Percentiles rank a stretch among this genome's conserved stretches.
phyloP scores from a whole-genome alignment of 2,797 vertebrate species.

The Nannoperca obscura region DNA sequence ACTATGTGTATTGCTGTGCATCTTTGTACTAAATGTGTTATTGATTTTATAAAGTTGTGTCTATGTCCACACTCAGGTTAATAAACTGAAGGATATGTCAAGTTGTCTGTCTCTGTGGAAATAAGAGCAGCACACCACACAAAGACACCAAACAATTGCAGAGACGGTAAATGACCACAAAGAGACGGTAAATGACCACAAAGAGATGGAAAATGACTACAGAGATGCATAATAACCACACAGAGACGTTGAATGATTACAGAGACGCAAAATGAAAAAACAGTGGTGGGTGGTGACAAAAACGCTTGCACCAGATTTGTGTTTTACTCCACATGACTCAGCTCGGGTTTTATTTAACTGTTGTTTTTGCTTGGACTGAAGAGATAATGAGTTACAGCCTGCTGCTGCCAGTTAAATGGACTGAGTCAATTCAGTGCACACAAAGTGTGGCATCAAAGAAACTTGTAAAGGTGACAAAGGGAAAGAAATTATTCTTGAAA shows the following conservation, averaged over 20 bases:
- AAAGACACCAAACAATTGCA: neutral
- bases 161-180: neutral
- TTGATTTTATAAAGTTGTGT: constrained; percentile 87
- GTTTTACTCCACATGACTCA: constrained; percentile 31
- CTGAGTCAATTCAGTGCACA: neutral
- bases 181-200: neutral
- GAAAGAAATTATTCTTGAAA: neutral
- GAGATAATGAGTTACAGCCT: constrained; percentile 31
- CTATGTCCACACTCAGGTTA: constrained; percentile 89
- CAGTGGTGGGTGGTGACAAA: constrained; percentile 5
- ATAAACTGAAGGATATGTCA: constrained; percentile 83
- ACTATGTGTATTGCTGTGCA: constrained; percentile 75
- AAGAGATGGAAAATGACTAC: neutral
- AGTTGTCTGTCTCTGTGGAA: constrained; percentile 18
- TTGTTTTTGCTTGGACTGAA: constrained; percentile 12
- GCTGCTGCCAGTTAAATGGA: neutral
- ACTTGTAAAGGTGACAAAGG: neutral
- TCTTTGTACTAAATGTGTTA: constrained; percentile 79
- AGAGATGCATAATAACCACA: neutral
- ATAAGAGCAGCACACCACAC: neutral
- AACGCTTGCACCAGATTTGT: constrained; percentile 1
- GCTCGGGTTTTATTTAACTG: constrained; percentile 4
- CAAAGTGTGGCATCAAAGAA: constrained; percentile 11
- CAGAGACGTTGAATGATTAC: neutral
- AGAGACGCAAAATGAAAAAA: neutral